Evolutionary conservation across 1,140 invertebrate genomes (phyloP), one percentile per base, ranked within the genome.

Genomic region (Dendroctonus ponderosae): DNA sequence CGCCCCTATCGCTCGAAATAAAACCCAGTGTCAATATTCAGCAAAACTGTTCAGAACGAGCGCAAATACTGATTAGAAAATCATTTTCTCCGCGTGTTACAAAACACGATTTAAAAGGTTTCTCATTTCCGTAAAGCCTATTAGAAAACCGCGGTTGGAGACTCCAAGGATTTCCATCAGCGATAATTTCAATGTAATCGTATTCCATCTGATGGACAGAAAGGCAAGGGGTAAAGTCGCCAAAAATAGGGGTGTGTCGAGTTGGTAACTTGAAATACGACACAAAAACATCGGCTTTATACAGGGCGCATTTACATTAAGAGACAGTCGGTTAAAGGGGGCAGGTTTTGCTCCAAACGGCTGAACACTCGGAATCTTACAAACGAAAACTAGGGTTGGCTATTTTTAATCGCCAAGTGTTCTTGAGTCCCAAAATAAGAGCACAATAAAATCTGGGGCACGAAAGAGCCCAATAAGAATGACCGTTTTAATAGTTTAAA

Each of bases 161-260:
- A 60, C 57, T 67, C 49, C 61, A 61, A 67, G 58, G 65, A 67
- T 67, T 67, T 67, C 65, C 65, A 61, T 67, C 58, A 67, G 58
- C 48, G 56, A 67, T 67, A 67, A 67, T 67, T 67, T 67, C 57
- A 67, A 67, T 67, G 65, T 67, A 67, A 67, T 67, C 65, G 57
- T 49, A 56, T 67, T 61, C 65, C 43, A 39, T 50, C 65, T 67
- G 61, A 67, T 61, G 57, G 61, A 61, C 46, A 39, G 43, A 62
- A 62, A 62, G 14, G 26, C 26, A 26, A 26, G 43, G 43, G 43
- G 43, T 9, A 56, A 59, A 59, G 15, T 56, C 41, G 39, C 39
- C 50, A 26, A 26, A 26, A 26, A 26, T 26, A 26, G 26, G 26
- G 26, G 26, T 26, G 26, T 3, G 26, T 26, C 26, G n/a, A n/a